Base-by-base conservation (phyloP, 2,113 vertebrate species). In the Ptychochromis oligacanthus region DNA sequence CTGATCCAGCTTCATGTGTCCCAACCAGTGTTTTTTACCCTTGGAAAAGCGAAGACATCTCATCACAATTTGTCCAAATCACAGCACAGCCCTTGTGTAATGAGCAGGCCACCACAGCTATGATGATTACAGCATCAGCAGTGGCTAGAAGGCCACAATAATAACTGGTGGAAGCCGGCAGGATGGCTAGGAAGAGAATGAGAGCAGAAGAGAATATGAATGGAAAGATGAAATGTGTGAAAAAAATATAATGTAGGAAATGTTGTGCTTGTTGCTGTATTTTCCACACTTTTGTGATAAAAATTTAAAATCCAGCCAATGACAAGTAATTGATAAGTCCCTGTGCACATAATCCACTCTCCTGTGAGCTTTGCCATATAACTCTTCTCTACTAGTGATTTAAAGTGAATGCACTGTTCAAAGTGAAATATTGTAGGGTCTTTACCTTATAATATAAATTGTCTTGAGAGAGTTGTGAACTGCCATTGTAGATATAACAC, bases 1-100 rank as follows among this genome's bases (percentile, higher is more conserved):
- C 81, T 59, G 67, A 82, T 93, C 90, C 92, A 94, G 87, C 84
- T 83, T 77, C 58, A 57, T 90, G 86, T 85, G 84, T 93, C 85
- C 67, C 77, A 90, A 90, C 91, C 79, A 79, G 88, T 94, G 93
- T 94, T 94, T 93, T 92, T 83, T 82, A 85, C 55, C 67, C 43
- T 64, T 72, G 75, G 72, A 80, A 80, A 83, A 89, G 87, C 72
- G 22, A 91, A 77, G 81, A 92, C 92, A 94, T 93, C 87, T 90
- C 84, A 83, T 89, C 22, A 36, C 85, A 93, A 94, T 95, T 95
- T 94, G 94, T 95, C 91, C 84, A 93, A 90, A 92, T 91, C 92
- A 88, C 83, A 88, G 82, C 87, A 3, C 49, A 83, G 81, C 60
- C 77, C 72, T 79, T 61, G 81, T 79, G 86, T 89, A 91, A 93